phyloP scores from a whole-genome alignment of 2,888 invertebrate genomes.

The Ceraclea dissimilis region DNA sequence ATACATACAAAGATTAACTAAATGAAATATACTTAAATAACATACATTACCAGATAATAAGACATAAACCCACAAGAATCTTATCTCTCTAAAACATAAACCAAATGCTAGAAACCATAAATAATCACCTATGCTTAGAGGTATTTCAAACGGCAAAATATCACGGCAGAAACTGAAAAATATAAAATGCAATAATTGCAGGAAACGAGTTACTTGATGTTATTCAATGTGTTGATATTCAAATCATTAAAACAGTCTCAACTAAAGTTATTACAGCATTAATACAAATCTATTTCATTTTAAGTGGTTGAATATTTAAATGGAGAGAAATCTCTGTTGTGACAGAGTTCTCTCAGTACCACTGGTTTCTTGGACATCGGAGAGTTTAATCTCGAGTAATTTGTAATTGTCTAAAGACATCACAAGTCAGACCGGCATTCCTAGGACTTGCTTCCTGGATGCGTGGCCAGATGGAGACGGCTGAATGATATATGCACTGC shows the following conservation, averaged over 20 bases:
- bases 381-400: background rate
- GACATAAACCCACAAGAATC: too few relatives aligned
- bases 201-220: background rate
- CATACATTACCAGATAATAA: too few relatives aligned
- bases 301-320: background rate
- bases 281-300: background rate
- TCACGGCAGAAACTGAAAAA: background rate
- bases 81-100: too few relatives aligned
- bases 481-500: background rate
- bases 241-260: background rate
- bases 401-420: background rate
- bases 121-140: too few relatives aligned
- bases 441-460: constrained; percentile 1
- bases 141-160: background rate
- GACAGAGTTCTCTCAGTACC: background rate
- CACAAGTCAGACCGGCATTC: background rate
- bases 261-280: background rate
- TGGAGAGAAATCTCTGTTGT: background rate
- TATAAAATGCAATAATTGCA: background rate
- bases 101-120: too few relatives aligned
- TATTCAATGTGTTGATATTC: background rate
- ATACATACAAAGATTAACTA: too few relatives aligned
- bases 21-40: too few relatives aligned
- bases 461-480: background rate
- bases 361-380: background rate